phyloP scores from a whole-genome alignment of 2,888 invertebrate species.

The Caenorhabditis sp. region DNA sequence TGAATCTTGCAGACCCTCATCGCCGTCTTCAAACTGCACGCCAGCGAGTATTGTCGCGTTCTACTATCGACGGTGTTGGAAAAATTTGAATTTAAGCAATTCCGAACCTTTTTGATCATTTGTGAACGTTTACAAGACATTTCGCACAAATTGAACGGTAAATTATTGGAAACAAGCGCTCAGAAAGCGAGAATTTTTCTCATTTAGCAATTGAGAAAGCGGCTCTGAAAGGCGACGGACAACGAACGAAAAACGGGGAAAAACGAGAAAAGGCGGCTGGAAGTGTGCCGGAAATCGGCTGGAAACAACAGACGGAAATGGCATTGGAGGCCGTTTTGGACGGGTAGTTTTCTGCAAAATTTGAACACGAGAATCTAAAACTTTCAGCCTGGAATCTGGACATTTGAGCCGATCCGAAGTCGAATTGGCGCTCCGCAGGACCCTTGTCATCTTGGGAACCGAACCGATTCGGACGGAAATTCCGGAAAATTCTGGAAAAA shows the following conservation, averaged over 20 bases:
- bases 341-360: slow-evolving; percentile 4
- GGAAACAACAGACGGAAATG: slow-evolving; percentile 30
- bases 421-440: slow-evolving; percentile 32
- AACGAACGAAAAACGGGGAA: background rate
- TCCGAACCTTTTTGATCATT: slow-evolving; percentile 3
- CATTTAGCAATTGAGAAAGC: background rate
- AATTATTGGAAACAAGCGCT: too few species aligned
- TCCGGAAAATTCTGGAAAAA: background rate
- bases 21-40: slow-evolving; percentile 29
- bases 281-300: slow-evolving; percentile 13
- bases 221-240: slow-evolving; percentile 11
- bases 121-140: background rate
- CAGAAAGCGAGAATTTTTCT: background rate
- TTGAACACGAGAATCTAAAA: background rate
- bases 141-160: slow-evolving; percentile 1
- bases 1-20: slow-evolving; percentile 20
- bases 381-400: slow-evolving; percentile 19
- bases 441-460: slow-evolving; percentile 10
- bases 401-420: slow-evolving; percentile 11
- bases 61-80: slow-evolving; percentile 12
- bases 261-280: too few species aligned
- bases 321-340: slow-evolving; percentile 30
- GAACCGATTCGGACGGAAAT: background rate
- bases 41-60: slow-evolving; percentile 41
- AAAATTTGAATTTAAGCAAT: slow-evolving; percentile 8